Percentiles rank a stretch among this genome's conserved stretches.
phyloP scores from a whole-genome alignment of 2,797 vertebrate genomes.

The Choloepus didactylus region DNA sequence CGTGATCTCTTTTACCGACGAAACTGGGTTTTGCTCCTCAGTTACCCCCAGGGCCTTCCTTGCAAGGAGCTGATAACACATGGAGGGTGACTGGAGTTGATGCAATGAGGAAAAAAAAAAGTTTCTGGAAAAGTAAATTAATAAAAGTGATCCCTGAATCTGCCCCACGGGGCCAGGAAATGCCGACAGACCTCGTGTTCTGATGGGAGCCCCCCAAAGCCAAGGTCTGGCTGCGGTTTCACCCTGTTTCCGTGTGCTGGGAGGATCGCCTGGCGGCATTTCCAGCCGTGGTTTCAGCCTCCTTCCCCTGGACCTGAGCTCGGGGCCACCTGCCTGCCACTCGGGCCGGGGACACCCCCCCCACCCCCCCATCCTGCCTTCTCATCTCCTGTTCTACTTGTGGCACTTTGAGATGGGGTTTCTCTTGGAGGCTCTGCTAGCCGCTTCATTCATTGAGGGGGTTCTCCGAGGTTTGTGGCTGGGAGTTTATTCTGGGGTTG shows the following conservation, averaged over 20 bases:
- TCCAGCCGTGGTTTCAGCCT: neutral
- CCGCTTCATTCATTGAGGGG: neutral
- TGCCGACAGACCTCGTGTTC: neutral
- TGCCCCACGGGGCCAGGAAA: neutral
- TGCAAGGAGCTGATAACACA: neutral
- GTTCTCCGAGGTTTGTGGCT: neutral
- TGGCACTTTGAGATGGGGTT: neutral
- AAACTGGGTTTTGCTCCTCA: neutral
- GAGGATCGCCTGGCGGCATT: neutral
- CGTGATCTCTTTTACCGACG: neutral
- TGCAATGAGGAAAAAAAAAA: neutral
- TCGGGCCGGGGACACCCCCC: neutral
- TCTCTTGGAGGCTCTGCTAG: neutral
- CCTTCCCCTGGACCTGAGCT: neutral
- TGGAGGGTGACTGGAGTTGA: neutral
- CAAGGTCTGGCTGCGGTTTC: neutral
- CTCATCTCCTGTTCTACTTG: neutral
- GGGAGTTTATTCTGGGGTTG: neutral
- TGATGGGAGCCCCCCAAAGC: neutral
- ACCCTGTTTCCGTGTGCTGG: neutral
- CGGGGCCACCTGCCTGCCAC: neutral
- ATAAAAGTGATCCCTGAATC: neutral
- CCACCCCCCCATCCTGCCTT: too few relatives aligned
- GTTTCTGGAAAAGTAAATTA: neutral
- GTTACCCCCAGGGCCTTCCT: neutral